These are phyloP conservation scores for Apoda limacodes DNA, from an alignment of 2,888 invertebrate genomes.

Conservation along the genomic window DNA sequence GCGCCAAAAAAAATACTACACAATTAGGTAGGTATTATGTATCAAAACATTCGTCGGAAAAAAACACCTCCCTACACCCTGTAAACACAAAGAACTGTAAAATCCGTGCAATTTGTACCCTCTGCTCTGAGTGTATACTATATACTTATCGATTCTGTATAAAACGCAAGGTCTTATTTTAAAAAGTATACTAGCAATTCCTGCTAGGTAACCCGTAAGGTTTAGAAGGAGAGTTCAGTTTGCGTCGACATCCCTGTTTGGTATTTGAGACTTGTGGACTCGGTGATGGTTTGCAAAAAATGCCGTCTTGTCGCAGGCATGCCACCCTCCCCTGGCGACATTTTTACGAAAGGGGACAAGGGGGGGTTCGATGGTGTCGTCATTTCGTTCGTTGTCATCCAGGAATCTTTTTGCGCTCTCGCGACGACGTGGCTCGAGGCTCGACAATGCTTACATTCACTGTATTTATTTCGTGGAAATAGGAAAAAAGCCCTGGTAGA, in stretches of 20 bases:
- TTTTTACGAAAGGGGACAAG: slow-evolving; percentile 47
- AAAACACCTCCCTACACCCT: no score
- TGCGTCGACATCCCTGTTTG: slow-evolving; percentile 24
- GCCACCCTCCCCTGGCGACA: slow-evolving; percentile 55
- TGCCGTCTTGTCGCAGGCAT: slow-evolving; percentile 62
- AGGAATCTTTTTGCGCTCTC: slow-evolving; percentile 59
- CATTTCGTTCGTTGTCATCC: slow-evolving; percentile 69
- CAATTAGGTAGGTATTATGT: no score
- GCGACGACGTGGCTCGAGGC: slow-evolving; percentile 49
- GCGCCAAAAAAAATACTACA: no score
- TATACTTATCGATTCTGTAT: slow-evolving; percentile 66
- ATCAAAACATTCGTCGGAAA: no score
- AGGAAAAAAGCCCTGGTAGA: slow-evolving; percentile 44
- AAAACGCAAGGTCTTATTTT: slow-evolving; percentile 47
- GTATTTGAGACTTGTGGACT: slow-evolving; percentile 42
- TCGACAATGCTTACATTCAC: slow-evolving; percentile 56
- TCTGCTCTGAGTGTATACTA: slow-evolving; percentile 44
- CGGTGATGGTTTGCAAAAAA: slow-evolving; percentile 51
- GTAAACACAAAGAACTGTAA: slow-evolving; percentile 54
- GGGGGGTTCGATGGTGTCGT: slow-evolving; percentile 41
- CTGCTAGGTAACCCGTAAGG: no score
- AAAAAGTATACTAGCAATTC: no score
- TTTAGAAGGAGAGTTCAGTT: slow-evolving; percentile 35
- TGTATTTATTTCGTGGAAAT: slow-evolving; percentile 59
- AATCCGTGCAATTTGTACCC: slow-evolving; percentile 63